Percentiles rank a stretch among this genome's conserved stretches.
phyloP scores from a whole-genome alignment of 2,888 invertebrate genomes.

The Graphium colonna region DNA sequence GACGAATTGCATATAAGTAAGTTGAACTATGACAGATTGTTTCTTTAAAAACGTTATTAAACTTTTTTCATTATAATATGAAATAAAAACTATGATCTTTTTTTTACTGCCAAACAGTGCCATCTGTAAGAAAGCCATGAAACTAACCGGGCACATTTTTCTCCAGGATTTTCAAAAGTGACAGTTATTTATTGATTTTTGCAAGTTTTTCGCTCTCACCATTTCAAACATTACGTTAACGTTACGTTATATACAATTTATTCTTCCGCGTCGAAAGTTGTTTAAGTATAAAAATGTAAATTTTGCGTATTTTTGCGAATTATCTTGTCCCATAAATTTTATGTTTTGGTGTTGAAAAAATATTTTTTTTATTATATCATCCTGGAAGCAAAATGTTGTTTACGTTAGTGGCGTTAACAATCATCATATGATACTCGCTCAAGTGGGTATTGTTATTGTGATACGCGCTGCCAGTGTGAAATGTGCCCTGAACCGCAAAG shows the following conservation, averaged over 20 bases:
- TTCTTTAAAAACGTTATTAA: too few relatives aligned
- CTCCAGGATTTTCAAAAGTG: constrained; percentile 3
- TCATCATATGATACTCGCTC: constrained; percentile 16
- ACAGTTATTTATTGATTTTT: constrained; percentile 18
- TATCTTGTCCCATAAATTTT: background rate
- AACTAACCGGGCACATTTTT: background rate
- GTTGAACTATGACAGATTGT: too few relatives aligned
- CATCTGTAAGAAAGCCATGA: background rate
- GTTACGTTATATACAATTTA: constrained; percentile 15
- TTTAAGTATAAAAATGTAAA: background rate
- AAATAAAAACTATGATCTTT: too few relatives aligned
- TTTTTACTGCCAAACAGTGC: background rate
- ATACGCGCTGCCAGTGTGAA: constrained; percentile 30
- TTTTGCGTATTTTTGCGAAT: background rate
- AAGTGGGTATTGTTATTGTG: constrained; percentile 26
- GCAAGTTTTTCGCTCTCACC: constrained; percentile 1
- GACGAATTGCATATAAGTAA: too few relatives aligned
- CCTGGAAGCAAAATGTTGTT: background rate
- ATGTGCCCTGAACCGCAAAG: constrained; percentile 38
- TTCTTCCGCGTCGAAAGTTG: constrained; percentile 5
- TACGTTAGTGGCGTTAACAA: background rate
- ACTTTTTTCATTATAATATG: too few relatives aligned
- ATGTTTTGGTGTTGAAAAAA: background rate
- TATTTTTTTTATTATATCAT: background rate
- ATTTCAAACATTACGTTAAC: background rate